These are phyloP conservation scores for Tenthredo mesomela DNA, from an alignment of 2,888 invertebrate species.

Conservation along the genomic window DNA sequence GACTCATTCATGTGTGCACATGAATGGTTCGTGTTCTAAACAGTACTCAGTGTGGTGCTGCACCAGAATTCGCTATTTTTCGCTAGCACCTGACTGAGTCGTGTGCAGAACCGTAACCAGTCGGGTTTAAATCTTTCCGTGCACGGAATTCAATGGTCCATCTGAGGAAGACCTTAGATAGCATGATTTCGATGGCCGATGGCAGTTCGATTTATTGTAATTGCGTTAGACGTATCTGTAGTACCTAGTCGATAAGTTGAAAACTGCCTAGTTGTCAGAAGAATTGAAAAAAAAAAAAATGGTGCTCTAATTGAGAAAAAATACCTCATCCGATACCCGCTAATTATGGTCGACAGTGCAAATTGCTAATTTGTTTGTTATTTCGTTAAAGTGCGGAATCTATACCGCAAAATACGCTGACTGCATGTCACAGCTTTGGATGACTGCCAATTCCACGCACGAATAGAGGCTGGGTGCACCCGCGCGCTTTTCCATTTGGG, in stretches of 20 bases:
- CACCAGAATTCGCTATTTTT: too few relatives aligned
- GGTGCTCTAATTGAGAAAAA: not conserved
- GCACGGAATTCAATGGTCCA: too few relatives aligned
- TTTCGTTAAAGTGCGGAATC: not conserved
- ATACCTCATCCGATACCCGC: not conserved
- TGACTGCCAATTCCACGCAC: conserved; percentile 32
- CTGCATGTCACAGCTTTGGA: conserved; percentile 40
- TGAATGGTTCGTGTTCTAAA: too few relatives aligned
- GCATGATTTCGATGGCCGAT: not conserved
- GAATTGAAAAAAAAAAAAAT: not conserved
- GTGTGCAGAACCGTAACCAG: too few relatives aligned
- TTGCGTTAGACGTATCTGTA: not conserved
- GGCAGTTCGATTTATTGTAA: too few relatives aligned
- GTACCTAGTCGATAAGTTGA: not conserved
- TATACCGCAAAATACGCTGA: conserved; percentile 16
- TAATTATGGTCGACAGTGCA: not conserved
- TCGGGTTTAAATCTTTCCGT: too few relatives aligned
- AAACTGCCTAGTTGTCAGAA: not conserved
- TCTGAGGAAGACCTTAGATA: too few relatives aligned
- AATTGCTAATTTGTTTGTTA: conserved; percentile 19
- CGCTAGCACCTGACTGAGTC: too few relatives aligned
- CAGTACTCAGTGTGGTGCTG: too few relatives aligned
- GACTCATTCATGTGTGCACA: too few relatives aligned
- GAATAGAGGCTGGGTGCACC: conserved; percentile 55
- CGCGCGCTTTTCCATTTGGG: conserved; percentile 50